phyloP scores from a whole-genome alignment of 2,113 vertebrate species.

The Falco punctatus region DNA sequence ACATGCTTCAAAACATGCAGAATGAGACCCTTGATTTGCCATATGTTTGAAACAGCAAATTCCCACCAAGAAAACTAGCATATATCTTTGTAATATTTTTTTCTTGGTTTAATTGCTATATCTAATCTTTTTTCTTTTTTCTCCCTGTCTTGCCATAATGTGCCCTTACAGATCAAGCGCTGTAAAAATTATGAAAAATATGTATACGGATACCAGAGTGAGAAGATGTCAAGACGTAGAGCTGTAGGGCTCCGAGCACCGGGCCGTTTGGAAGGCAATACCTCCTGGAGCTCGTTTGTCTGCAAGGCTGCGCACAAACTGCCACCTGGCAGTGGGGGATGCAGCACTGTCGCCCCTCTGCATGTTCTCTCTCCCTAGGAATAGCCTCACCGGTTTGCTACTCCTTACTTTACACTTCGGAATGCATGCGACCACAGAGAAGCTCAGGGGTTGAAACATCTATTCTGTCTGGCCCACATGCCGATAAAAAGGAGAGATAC shows the following conservation, averaged over 20 bases:
- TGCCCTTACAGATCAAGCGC: neutral
- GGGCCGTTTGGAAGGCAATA: neutral
- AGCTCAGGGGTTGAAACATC: neutral
- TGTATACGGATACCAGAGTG: neutral
- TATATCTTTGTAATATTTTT: neutral
- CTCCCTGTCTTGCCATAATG: neutral
- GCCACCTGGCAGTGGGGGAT: rapidly evolving
- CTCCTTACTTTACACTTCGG: neutral
- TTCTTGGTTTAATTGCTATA: neutral
- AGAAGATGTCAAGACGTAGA: rapidly evolving
- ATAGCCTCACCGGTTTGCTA: neutral
- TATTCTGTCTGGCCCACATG: neutral
- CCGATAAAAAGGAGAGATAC: neutral
- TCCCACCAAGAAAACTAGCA: neutral
- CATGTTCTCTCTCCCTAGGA: rapidly evolving
- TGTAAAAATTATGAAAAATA: neutral
- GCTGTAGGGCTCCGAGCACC: neutral
- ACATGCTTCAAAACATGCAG: neutral
- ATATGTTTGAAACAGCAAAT: neutral
- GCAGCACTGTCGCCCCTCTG: neutral
- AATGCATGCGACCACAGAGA: neutral
- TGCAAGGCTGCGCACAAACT: neutral
- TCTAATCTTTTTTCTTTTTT: neutral
- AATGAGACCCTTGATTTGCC: neutral
- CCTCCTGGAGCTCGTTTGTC: neutral